phyloP scores from a whole-genome alignment of 2,113 vertebrate genomes.

The Lucifuga dentata region DNA sequence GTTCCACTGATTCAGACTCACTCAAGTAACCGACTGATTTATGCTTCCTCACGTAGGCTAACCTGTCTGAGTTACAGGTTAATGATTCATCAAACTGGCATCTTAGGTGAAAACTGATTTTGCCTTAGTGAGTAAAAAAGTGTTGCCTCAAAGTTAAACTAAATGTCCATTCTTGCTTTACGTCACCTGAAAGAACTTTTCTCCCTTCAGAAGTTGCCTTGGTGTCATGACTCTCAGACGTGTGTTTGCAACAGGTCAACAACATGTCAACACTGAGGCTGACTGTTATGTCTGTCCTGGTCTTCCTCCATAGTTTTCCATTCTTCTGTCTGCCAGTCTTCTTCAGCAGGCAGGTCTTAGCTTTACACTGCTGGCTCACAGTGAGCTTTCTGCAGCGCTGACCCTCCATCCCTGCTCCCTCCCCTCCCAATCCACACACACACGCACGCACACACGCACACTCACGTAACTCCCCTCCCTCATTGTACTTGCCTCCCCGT shows the following conservation, averaged over 20 bases:
- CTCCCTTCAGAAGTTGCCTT: constrained; percentile 5
- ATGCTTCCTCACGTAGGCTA: too few species aligned
- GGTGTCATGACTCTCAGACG: constrained; percentile 12
- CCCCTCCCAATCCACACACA: constrained; percentile 24
- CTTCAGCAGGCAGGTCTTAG: constrained; percentile 78
- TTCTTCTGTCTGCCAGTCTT: constrained; percentile 76
- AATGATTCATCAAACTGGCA: too few species aligned
- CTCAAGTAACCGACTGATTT: too few species aligned
- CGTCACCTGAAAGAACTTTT: not conserved
- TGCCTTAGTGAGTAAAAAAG: too few species aligned
- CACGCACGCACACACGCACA: constrained; percentile 12
- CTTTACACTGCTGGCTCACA: constrained; percentile 52
- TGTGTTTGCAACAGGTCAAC: constrained; percentile 18
- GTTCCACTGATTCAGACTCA: too few species aligned
- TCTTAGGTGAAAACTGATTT: too few species aligned
- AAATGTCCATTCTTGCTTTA: too few species aligned
- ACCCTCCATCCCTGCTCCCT: constrained; percentile 19
- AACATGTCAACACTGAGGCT: constrained; percentile 37
- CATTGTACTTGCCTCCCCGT: constrained; percentile 64
- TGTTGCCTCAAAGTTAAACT: too few species aligned
- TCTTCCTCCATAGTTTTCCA: constrained; percentile 71
- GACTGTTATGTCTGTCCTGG: constrained; percentile 58
- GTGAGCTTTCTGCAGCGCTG: constrained; percentile 36
- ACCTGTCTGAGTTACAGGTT: too few species aligned
- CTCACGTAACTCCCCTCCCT: constrained; percentile 25